Conservation (phyloP, 2,888 invertebrate genomes). For the Incurvaria masculella region DNA sequence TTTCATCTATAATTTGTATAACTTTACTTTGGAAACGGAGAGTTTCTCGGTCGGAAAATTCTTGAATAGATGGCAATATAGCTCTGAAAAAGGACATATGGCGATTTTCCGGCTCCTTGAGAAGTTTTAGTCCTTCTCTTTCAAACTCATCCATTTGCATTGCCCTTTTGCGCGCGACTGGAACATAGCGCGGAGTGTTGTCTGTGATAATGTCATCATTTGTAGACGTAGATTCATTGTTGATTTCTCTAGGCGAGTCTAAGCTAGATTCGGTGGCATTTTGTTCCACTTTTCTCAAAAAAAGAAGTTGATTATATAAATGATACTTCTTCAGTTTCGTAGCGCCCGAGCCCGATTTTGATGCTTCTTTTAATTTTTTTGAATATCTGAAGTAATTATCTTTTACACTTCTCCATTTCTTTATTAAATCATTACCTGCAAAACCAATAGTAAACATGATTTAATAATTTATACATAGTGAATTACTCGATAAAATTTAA, state of each 20-base stretch:
- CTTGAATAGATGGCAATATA: constrained; percentile 17
- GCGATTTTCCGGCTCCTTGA: constrained; percentile 19
- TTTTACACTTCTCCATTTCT: constrained; percentile 14
- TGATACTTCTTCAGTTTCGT: constrained; percentile 14
- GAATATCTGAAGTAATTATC: constrained; percentile 13
- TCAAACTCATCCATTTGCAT: constrained; percentile 17
- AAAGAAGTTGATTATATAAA: constrained; percentile 15
- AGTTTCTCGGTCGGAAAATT: constrained; percentile 16
- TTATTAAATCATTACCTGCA: constrained; percentile 11
- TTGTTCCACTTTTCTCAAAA: constrained; percentile 15
- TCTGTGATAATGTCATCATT: constrained; percentile 13
- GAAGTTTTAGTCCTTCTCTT: constrained; percentile 13
- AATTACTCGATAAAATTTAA: too few species aligned
- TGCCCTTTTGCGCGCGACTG: constrained; percentile 16
- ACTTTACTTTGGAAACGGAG: constrained; percentile 18
- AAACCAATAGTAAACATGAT: constrained; percentile 11
- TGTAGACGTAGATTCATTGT: constrained; percentile 8
- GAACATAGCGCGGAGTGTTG: constrained; percentile 13
- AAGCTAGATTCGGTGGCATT: constrained; percentile 16
- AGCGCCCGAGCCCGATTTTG: constrained; percentile 11
- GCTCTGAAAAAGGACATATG: constrained; percentile 15
- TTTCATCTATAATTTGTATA: constrained; percentile 18
- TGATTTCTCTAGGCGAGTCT: too few species aligned
- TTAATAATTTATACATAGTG: constrained; percentile 11
- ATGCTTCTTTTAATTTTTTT: constrained; percentile 14